Evolutionary conservation across 23 tunicate species (phyloP).

Genomic region (Styela plicata): DNA sequence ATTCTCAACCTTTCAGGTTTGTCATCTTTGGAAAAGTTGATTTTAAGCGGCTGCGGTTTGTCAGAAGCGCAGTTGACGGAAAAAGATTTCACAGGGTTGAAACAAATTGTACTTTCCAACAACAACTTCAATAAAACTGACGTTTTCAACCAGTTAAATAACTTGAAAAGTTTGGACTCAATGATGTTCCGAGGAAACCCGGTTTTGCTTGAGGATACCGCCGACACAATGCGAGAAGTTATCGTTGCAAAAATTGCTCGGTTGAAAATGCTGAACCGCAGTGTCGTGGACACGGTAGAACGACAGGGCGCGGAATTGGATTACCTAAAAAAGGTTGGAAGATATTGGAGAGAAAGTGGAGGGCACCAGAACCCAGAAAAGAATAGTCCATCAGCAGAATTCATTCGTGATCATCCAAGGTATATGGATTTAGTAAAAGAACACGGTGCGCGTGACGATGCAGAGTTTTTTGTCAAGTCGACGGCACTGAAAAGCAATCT

Average conservation of each 20-base stretch:
- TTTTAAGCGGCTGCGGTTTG: slow-evolving; percentile 46
- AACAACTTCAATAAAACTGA: slow-evolving; percentile 45
- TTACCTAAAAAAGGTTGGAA: slow-evolving; percentile 57
- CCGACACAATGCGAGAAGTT: slow-evolving; percentile 51
- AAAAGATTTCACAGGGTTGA: slow-evolving; percentile 34
- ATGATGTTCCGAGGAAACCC: slow-evolving; percentile 49
- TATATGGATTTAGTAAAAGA: slow-evolving; percentile 66
- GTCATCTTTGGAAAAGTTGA: slow-evolving; percentile 40
- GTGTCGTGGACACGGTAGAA: slow-evolving; percentile 25
- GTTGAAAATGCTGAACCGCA: slow-evolving; percentile 40
- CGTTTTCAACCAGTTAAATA: slow-evolving; percentile 70
- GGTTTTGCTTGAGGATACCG: slow-evolving; percentile 23
- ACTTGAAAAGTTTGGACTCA: slow-evolving; percentile 28
- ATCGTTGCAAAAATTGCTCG: slow-evolving; percentile 66
- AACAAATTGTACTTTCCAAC: slow-evolving; percentile 29
- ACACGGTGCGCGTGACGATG: slow-evolving; percentile 76
- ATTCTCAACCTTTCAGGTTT: slow-evolving; percentile 20
- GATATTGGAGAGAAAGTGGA: slow-evolving; percentile 72
- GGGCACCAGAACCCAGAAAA: slow-evolving; percentile 76
- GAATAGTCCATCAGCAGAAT: slow-evolving; percentile 65
- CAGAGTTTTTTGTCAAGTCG: slow-evolving; percentile 56
- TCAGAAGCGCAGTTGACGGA: slow-evolving; percentile 4
- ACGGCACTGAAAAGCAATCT: slow-evolving; percentile 72
- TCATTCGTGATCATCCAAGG: slow-evolving; percentile 59
- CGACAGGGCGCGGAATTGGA: slow-evolving; percentile 68